Evolutionary conservation across 1,140 invertebrate species (phyloP).

Genomic region (Drosophila melanogaster): DNA sequence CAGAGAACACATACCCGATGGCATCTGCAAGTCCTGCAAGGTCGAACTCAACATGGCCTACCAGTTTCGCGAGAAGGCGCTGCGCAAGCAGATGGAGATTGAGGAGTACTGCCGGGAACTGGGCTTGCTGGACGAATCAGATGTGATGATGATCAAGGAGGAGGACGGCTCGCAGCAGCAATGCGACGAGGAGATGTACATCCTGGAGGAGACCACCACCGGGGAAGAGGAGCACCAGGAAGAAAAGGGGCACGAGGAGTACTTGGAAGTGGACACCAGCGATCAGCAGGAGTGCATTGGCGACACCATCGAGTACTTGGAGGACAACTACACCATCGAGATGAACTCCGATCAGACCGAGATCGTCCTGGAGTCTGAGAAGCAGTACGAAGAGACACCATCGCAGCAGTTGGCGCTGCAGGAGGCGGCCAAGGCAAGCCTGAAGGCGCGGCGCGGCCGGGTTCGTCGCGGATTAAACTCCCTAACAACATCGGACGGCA

Average conservation of each 20-base stretch:
- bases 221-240: not conserved
- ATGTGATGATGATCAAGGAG: conserved; percentile 62
- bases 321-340: conserved; percentile 68
- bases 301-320: conserved; percentile 71
- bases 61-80: conserved; percentile 75
- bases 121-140: conserved; percentile 54
- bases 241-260: conserved; percentile 26
- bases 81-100: conserved; percentile 62
- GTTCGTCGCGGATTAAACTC: conserved; percentile 49
- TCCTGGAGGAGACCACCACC: conserved; percentile 40
- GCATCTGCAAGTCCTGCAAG: conserved; percentile 73
- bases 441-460: conserved; percentile 49
- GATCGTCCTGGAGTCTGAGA: conserved; percentile 41
- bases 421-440: conserved; percentile 34
- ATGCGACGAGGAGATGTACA: conserved; percentile 60
- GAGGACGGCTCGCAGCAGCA: conserved; percentile 41
- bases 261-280: conserved; percentile 45
- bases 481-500: conserved; percentile 52
- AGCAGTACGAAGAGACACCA: conserved; percentile 32
- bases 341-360: conserved; percentile 56
- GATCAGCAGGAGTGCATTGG: conserved; percentile 54
- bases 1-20: conserved; percentile 65
- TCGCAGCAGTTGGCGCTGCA: conserved; percentile 11
- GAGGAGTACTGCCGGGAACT: conserved; percentile 56
- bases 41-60: conserved; percentile 78